Evolutionary conservation across 2,797 vertebrate genomes (phyloP), one percentile per base, ranked within the genome.

Genomic region (Phrynocephalus vlangalii): DNA sequence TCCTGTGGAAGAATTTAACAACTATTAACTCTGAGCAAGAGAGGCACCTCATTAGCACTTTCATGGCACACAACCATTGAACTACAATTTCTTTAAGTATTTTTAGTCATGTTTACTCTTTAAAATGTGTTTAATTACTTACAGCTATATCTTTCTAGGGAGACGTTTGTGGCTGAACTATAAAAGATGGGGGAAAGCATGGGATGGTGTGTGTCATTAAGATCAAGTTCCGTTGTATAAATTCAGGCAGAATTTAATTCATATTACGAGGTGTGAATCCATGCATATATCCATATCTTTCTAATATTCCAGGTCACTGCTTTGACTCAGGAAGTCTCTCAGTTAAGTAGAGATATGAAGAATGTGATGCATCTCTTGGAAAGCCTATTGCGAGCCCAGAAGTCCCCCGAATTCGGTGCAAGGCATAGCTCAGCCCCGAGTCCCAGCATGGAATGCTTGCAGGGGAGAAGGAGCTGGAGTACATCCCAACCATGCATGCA

Each of bases 291-390:
- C 9, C 38, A 73, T 20, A 77, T 63, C 18, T 85, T 88, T 94
- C 88, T 93, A 8, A 75, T 86, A 3, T 56, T 89, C 72, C 93
- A 98, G 97, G 97, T 98, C n/a, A 95, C 94, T 84, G 91, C 92
- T 4, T 88, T 98, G 95, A 96, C 94, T 52, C 96, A 97, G 93
- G 97, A 97, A 92, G 97, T 98, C 52, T 97, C 96, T 22, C 97
- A 97, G 33, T 83, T 98, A 89, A 96, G 96, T 60, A 97, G 96
- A 89, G 97, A 97, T 84, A 95, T 97, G 95, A 97, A 93, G 93
- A 97, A 91, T 13, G 90, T 97, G 89, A 95, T 97, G 92, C 94
- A 94, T n/a, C 96, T 98, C 89, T 94, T 98, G 86, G 96, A 98
- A 93, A 97, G 93, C 2, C 33, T 96, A 10, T 91, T 97, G 13